These are phyloP conservation scores for Eurosta solidaginis DNA, from an alignment of 1,140 invertebrate genomes.

Conservation along the genomic window DNA sequence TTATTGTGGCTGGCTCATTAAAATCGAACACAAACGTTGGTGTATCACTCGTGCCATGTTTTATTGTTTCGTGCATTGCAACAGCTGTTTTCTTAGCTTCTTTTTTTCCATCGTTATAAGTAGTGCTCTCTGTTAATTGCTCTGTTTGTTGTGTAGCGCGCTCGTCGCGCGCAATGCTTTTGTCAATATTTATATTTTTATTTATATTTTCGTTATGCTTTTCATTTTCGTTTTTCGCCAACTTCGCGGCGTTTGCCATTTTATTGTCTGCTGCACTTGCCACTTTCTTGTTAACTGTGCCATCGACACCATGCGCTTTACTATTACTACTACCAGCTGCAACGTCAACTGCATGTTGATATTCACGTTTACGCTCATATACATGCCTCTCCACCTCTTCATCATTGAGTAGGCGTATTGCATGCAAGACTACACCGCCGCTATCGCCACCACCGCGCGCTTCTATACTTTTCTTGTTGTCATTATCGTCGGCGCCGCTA, in stretches of 20 bases:
- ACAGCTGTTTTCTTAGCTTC: conserved; percentile 13
- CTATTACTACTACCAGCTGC: conserved; percentile 30
- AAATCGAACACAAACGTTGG: background rate
- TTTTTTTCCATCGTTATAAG: background rate
- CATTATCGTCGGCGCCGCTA: conserved; percentile 52
- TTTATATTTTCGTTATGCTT: background rate
- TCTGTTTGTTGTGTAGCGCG: conserved; percentile 42
- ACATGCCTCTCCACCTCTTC: conserved; percentile 33
- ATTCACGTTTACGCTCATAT: background rate
- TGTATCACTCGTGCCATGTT: background rate
- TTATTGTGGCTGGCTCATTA: background rate
- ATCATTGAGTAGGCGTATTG: conserved; percentile 25
- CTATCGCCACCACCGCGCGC: conserved; percentile 28
- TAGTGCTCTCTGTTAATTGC: conserved; percentile 35
- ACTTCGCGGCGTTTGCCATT: conserved; percentile 7
- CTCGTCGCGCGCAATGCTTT: background rate
- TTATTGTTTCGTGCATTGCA: background rate
- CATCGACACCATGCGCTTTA: conserved; percentile 3
- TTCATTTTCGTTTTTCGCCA: background rate
- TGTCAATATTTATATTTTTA: background rate
- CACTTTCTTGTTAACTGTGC: conserved; percentile 38
- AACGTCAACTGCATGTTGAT: background rate
- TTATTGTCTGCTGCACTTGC: conserved; percentile 23
- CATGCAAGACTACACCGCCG: conserved; percentile 46
- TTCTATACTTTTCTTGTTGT: no score